Evolutionary conservation across 2,113 vertebrate species (phyloP).

Genomic region (Heloderma charlesbogerti): DNA sequence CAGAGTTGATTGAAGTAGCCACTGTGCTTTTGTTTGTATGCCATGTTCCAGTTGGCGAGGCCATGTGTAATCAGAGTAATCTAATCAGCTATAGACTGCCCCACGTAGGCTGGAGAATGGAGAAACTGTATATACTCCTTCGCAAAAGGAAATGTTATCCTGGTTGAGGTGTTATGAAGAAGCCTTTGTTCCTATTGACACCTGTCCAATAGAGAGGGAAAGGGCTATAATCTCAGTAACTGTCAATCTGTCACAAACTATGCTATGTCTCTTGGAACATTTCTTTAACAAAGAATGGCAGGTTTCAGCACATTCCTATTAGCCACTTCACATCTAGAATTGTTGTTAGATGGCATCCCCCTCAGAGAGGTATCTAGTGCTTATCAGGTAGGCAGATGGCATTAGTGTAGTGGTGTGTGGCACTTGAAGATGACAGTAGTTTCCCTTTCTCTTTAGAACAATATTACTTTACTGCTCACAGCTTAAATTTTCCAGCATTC

Average conservation of each 20-base stretch:
- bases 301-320: slow-evolving; percentile 21
- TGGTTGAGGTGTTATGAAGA: not conserved
- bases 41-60: not conserved
- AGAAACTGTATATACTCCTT: not conserved
- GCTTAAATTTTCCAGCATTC: not conserved
- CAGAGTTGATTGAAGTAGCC: not conserved
- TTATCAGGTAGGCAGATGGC: slow-evolving; percentile 6
- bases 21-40: not conserved
- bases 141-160: not conserved
- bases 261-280: not conserved
- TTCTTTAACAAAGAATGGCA: slow-evolving; percentile 26
- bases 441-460: not conserved
- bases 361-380: not conserved
- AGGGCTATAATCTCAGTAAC: not conserved
- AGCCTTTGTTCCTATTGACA: not conserved
- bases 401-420: not conserved
- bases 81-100: not conserved
- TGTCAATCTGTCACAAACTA: not conserved
- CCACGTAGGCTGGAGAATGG: not conserved
- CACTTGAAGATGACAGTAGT: slow-evolving; percentile 2
- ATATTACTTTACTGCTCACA: not conserved
- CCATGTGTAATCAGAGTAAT: not conserved
- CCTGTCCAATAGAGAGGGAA: not conserved
- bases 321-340: not conserved
- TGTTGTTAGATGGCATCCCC: not conserved